These are phyloP conservation scores for Chrysemys picta DNA, from an alignment of 2,113 vertebrate genomes.

Conservation along the genomic window DNA sequence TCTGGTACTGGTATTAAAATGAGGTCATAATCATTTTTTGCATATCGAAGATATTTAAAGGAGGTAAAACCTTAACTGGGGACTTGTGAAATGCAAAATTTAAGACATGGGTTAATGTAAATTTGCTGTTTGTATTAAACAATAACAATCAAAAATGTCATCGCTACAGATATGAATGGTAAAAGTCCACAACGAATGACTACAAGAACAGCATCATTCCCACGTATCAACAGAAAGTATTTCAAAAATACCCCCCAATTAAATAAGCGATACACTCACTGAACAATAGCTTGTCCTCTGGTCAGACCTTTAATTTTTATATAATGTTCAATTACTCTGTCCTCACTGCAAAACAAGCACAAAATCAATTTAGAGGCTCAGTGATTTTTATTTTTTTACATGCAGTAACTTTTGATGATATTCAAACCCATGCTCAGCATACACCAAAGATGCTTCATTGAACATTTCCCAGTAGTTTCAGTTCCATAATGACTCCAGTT, in stretches of 20 bases:
- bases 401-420: neutral
- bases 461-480: neutral
- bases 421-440: neutral
- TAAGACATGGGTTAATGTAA: neutral
- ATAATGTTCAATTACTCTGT: conserved; percentile 93
- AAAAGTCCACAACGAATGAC: neutral
- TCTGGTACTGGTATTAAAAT: neutral
- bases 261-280: conserved; percentile 85
- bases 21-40: neutral
- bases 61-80: neutral
- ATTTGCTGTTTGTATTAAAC: neutral
- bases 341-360: conserved; percentile 87
- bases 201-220: neutral
- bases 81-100: neutral
- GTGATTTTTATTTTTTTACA: neutral
- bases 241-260: neutral
- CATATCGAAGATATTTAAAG: neutral
- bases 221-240: neutral
- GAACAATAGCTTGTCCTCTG: conserved; percentile 95
- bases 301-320: conserved; percentile 91
- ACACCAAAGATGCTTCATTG: neutral
- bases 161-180: neutral
- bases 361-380: conserved; percentile 34
- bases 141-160: neutral
- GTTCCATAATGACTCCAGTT: conserved; percentile 29